phyloP scores from a whole-genome alignment of 2,113 vertebrate genomes.

The Mormoops blainvillei region DNA sequence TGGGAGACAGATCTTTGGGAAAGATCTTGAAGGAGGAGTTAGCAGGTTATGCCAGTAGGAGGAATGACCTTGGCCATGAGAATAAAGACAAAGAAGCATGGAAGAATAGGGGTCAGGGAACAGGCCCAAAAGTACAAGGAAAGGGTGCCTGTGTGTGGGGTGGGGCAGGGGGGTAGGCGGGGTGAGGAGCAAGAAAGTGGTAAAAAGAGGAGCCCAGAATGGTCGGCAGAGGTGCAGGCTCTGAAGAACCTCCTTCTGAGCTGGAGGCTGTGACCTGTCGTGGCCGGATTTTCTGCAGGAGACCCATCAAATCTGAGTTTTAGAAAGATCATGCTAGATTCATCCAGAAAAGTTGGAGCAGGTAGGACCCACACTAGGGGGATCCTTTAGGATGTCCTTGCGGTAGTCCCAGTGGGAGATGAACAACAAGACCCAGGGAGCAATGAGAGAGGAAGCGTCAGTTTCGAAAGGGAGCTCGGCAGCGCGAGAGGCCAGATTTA shows the following conservation, averaged over 20 bases:
- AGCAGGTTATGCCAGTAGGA: not conserved
- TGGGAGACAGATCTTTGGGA: not conserved
- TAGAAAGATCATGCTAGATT: not conserved
- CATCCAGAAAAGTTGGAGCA: not conserved
- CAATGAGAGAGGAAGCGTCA: not conserved
- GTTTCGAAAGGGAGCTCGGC: not conserved
- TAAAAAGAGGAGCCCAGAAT: not conserved
- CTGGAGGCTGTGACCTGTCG: not conserved
- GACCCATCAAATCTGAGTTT: not conserved
- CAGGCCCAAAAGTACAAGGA: no score
- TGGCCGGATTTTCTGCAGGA: not conserved
- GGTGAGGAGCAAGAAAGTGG: not conserved
- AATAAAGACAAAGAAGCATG: not conserved
- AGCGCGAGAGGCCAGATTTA: not conserved
- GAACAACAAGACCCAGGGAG: not conserved
- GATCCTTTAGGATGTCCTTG: no score
- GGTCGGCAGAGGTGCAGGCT: not conserved
- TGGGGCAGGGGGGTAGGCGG: fast-evolving
- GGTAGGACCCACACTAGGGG: not conserved
- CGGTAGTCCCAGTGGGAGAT: not conserved
- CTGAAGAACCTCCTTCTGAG: not conserved
- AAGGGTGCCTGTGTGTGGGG: not conserved
- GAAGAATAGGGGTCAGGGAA: no score
- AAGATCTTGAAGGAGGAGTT: not conserved
- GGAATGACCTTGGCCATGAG: no score